A percentile compares a stretch with the other conserved stretches of the same genome.
Conservation (phyloP, 1,140 invertebrate genomes). For the Drosophila athabasca region DNA sequence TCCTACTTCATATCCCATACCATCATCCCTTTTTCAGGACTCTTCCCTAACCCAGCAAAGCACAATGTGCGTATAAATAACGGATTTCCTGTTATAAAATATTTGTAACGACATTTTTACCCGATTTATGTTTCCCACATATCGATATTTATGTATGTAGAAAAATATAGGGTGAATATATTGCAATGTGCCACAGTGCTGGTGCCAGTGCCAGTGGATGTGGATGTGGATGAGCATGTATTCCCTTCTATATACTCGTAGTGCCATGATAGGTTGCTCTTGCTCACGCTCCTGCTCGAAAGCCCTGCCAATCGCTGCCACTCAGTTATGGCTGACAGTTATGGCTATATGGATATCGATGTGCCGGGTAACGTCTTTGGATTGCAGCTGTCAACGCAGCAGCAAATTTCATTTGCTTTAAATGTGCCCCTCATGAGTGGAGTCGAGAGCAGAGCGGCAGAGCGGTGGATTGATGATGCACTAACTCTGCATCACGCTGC, state of each 20-base stretch:
- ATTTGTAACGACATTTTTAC: conserved; percentile 76
- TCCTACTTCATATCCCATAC: conserved; percentile 1
- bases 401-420: conserved; percentile 57
- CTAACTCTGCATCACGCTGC: conserved; percentile 24
- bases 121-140: conserved; percentile 62
- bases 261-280: conserved; percentile 9
- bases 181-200: conserved; percentile 35
- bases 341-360: conserved; percentile 60
- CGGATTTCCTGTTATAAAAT: conserved; percentile 81
- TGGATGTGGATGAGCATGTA: too few species aligned
- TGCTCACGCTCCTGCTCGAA: background rate
- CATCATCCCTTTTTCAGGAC: background rate
- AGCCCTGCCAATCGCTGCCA: conserved; percentile 52
- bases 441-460: conserved; percentile 12
- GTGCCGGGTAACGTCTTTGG: conserved; percentile 58
- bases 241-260: conserved; percentile 18
- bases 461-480: conserved; percentile 34
- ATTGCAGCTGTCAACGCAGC: conserved; percentile 72
- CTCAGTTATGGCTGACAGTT: conserved; percentile 63
- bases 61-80: conserved; percentile 80
- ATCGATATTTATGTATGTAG: conserved; percentile 4
- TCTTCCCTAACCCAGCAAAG: conserved; percentile 14
- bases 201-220: too few species aligned
- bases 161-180: conserved; percentile 11
- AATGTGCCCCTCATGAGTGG: conserved; percentile 44